phyloP scores from a whole-genome alignment of 2,797 vertebrate genomes.

The Pseudochaenichthys georgianus region DNA sequence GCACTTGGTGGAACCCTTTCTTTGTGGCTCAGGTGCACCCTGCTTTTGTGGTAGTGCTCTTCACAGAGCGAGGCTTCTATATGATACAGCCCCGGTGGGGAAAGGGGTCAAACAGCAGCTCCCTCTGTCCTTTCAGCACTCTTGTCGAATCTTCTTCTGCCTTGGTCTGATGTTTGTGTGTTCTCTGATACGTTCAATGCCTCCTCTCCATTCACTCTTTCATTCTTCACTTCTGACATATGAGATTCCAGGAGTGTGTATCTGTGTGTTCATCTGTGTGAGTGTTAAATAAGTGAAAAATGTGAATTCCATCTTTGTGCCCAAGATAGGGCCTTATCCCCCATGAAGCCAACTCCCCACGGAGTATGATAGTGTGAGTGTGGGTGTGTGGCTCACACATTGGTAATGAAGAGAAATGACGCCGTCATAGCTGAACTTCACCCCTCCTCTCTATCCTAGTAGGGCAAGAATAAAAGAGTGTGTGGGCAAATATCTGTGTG shows the following conservation, averaged over 20 bases:
- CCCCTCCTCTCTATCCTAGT: conserved; percentile 68
- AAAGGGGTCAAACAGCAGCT: conserved; percentile 44
- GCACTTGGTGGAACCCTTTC: conserved; percentile 49
- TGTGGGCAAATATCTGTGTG: conserved; percentile 63
- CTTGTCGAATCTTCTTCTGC: conserved; percentile 55
- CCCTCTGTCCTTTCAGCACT: conserved; percentile 54
- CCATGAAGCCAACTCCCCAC: conserved; percentile 77
- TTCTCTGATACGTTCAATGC: conserved; percentile 52
- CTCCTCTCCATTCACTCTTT: conserved; percentile 70
- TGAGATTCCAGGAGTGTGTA: conserved; percentile 64
- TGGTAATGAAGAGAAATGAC: conserved; percentile 78
- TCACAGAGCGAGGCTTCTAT: conserved; percentile 18
- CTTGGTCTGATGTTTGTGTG: conserved; percentile 29
- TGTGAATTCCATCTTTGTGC: conserved; percentile 78
- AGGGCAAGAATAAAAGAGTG: conserved; percentile 73
- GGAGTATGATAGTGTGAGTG: conserved; percentile 62
- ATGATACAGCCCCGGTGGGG: conserved; percentile 33
- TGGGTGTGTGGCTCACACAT: conserved; percentile 74
- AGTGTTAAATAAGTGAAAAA: conserved; percentile 69
- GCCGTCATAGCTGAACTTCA: conserved; percentile 76
- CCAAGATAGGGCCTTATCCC: conserved; percentile 80
- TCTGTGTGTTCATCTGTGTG: conserved; percentile 42
- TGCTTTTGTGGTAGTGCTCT: conserved; percentile 36
- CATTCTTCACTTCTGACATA: conserved; percentile 63
- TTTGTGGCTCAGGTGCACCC: conserved; percentile 43